Evolutionary conservation across 2,113 vertebrate species (phyloP).

Genomic region (Malaclemys terrapin): DNA sequence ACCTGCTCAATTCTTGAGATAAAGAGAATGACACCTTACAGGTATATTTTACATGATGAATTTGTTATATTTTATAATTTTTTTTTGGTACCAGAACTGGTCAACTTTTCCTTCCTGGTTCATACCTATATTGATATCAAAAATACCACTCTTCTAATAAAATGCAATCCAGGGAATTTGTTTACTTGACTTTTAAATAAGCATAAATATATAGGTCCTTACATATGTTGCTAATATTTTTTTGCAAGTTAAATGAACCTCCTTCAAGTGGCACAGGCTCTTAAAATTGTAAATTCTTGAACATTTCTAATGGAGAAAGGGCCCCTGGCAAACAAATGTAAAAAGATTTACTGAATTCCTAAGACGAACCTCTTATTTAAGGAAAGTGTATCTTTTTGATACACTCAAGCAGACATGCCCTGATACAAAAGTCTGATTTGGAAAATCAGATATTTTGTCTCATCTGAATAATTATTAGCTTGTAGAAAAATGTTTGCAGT

Average conservation of each 20-base stretch:
- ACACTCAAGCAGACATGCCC: accelerated
- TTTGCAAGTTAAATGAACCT: background rate
- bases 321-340: background rate
- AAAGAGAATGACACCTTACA: background rate
- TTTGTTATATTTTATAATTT: background rate
- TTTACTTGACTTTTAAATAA: background rate
- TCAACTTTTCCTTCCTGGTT: background rate
- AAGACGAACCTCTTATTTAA: background rate
- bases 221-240: background rate
- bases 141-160: background rate
- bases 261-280: accelerated
- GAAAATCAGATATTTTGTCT: accelerated
- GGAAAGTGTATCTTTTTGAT: accelerated
- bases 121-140: background rate
- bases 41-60: background rate
- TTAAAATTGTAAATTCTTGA: background rate
- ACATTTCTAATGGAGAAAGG: background rate
- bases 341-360: accelerated
- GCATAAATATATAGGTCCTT: accelerated
- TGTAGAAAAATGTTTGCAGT: accelerated
- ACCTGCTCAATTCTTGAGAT: background rate
- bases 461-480: accelerated
- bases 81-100: background rate
- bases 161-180: accelerated
- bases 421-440: accelerated